Conservation (phyloP, 53 echinoderm and acorn worm species). For the Astropecten irregularis region DNA sequence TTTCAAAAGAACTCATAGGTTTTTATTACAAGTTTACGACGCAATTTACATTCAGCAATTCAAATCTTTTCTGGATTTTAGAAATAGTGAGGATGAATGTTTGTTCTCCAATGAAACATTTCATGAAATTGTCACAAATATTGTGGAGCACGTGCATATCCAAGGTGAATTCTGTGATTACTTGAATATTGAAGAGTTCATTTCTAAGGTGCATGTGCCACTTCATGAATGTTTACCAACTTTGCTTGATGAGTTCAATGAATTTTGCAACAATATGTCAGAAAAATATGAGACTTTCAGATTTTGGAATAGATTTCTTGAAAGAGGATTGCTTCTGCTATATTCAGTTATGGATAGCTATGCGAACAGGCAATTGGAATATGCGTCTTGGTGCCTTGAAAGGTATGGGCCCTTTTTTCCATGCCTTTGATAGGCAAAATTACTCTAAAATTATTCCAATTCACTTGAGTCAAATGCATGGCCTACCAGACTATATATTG, state of each 20-base stretch:
- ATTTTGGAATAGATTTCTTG: conserved; percentile 69
- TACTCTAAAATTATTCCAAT: conserved; percentile 60
- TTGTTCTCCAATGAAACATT: conserved; percentile 31
- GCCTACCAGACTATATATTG: conserved; percentile 44
- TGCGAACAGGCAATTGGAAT: conserved; percentile 56
- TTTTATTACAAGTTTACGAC: conserved; percentile 62
- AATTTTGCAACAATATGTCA: conserved; percentile 52
- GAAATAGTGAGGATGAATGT: not conserved
- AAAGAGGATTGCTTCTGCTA: conserved; percentile 52
- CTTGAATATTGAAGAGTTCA: conserved; percentile 47
- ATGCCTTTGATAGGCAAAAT: conserved; percentile 73
- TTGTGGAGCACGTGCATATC: conserved; percentile 15
- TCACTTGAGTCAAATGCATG: conserved; percentile 49
- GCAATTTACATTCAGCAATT: conserved; percentile 59
- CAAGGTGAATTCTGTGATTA: conserved; percentile 39
- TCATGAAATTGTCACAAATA: not conserved
- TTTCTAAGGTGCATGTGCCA: not conserved
- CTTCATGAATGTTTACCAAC: not conserved
- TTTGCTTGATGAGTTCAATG: conserved; percentile 52
- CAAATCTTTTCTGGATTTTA: conserved; percentile 27
- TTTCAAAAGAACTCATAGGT: conserved; percentile 65
- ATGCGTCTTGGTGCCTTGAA: conserved; percentile 58
- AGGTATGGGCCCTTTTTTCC: conserved; percentile 59
- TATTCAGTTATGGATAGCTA: conserved; percentile 54
- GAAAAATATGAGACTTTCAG: conserved; percentile 58